These are phyloP conservation scores for Gymnoscopelus microlampas DNA, from an alignment of 2,797 vertebrate species.

Conservation along the genomic window DNA sequence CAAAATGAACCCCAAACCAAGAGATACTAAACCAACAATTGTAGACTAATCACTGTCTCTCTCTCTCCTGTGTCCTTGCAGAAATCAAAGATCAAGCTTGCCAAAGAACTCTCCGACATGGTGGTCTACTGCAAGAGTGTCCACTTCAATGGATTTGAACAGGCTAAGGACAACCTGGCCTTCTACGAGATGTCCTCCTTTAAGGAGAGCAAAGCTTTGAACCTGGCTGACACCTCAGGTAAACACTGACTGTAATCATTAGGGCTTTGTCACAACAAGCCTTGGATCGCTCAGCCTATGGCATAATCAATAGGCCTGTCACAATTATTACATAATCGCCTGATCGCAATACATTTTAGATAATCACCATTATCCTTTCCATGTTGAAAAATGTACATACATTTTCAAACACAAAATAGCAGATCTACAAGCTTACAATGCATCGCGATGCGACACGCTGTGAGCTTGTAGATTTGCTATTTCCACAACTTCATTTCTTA, in stretches of 20 bases:
- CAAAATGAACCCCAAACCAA: too few species aligned
- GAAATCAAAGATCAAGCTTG: conserved; percentile 90
- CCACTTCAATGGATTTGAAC: conserved; percentile 89
- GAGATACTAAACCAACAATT: too few species aligned
- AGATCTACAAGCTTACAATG: too few species aligned
- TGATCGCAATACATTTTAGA: too few species aligned
- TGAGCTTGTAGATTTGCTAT: background rate
- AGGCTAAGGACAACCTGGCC: conserved; percentile 77
- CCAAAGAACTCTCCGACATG: conserved; percentile 89
- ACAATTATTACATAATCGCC: too few species aligned
- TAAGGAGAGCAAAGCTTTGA: conserved; percentile 88
- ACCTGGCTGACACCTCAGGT: conserved; percentile 89
- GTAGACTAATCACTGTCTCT: background rate
- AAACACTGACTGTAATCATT: conserved; percentile 19
- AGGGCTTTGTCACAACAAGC: background rate
- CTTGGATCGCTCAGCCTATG: too few species aligned
- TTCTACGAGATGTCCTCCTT: conserved; percentile 96
- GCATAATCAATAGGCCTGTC: too few species aligned
- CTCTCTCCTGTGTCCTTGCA: conserved; percentile 43
- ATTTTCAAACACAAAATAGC: too few species aligned
- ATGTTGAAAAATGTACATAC: too few species aligned
- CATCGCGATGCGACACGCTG: too few species aligned
- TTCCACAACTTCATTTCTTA: too few species aligned
- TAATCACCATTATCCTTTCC: too few species aligned
- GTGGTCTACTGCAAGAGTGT: conserved; percentile 98